Conservation (phyloP, 2,113 vertebrate genomes). For the Acanthochromis polyacanthus region DNA sequence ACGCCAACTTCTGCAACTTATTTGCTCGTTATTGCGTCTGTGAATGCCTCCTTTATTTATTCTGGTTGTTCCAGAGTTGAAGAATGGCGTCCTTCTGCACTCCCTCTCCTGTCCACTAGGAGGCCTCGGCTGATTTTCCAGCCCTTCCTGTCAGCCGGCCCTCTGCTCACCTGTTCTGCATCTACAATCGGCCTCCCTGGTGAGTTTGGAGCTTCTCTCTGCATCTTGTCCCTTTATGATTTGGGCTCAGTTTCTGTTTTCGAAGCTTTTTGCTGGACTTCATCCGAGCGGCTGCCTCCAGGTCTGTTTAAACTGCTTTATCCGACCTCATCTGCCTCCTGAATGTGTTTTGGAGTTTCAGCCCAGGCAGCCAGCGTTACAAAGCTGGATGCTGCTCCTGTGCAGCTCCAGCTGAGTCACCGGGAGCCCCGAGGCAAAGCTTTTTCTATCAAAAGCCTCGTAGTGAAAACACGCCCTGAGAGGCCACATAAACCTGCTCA, state of each 20-base stretch:
- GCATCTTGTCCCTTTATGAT: background rate
- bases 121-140: background rate
- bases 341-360: slow-evolving; percentile 8
- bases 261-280: background rate
- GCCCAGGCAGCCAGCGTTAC: background rate
- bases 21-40: too few relatives aligned
- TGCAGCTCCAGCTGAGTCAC: slow-evolving; percentile 23
- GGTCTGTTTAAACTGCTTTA: background rate
- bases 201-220: background rate
- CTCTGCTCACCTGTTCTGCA: background rate
- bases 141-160: background rate
- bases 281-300: background rate
- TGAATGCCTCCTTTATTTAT: too few relatives aligned
- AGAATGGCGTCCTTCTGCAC: too few relatives aligned
- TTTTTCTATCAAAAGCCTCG: background rate
- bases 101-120: slow-evolving; percentile 4
- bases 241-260: background rate
- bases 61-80: too few relatives aligned
- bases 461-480: background rate
- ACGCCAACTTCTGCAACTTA: too few relatives aligned
- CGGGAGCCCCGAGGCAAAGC: slow-evolving; percentile 11
- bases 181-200: background rate
- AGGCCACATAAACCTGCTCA: slow-evolving; percentile 4
- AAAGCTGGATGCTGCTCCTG: background rate
- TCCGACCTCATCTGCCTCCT: slow-evolving; percentile 18